These are phyloP conservation scores for Anneissia japonica DNA, from an alignment of 35 echinoderm and acorn worm genomes.

Conservation along the genomic window DNA sequence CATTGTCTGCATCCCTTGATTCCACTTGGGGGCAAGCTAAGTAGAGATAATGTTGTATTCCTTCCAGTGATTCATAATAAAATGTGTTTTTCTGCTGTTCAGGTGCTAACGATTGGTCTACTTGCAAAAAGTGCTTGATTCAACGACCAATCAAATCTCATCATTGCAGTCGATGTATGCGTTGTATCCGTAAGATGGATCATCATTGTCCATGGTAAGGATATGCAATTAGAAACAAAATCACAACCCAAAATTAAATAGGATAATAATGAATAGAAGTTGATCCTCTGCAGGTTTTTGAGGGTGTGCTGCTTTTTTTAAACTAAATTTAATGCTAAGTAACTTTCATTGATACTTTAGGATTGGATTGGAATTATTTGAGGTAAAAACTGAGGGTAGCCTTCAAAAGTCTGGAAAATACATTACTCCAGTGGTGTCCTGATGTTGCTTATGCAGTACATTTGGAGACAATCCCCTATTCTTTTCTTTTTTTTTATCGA, in stretches of 20 bases:
- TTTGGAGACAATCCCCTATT: too few relatives aligned
- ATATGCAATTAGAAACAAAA: neutral
- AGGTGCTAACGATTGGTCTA: slow-evolving; percentile 57
- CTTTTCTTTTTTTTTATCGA: too few relatives aligned
- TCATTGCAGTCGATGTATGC: slow-evolving; percentile 78
- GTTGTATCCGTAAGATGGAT: slow-evolving; percentile 87
- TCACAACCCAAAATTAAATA: neutral
- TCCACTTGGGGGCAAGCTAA: too few relatives aligned
- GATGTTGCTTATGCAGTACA: too few relatives aligned
- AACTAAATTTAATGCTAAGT: neutral
- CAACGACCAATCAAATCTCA: slow-evolving; percentile 94
- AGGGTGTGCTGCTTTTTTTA: neutral
- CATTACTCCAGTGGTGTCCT: too few relatives aligned
- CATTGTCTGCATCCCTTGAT: neutral
- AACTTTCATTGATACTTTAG: neutral
- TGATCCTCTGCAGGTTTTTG: neutral
- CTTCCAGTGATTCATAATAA: too few relatives aligned
- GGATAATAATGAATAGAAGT: neutral
- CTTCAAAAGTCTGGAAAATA: too few relatives aligned
- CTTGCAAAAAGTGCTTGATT: slow-evolving; percentile 79
- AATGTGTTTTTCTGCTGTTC: neutral
- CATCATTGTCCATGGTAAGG: slow-evolving; percentile 94
- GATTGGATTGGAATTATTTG: neutral
- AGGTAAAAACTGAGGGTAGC: too few relatives aligned
- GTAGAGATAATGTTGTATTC: too few relatives aligned